Evolutionary conservation across 2,113 vertebrate genomes (phyloP).

Genomic region (Indicator indicator): DNA sequence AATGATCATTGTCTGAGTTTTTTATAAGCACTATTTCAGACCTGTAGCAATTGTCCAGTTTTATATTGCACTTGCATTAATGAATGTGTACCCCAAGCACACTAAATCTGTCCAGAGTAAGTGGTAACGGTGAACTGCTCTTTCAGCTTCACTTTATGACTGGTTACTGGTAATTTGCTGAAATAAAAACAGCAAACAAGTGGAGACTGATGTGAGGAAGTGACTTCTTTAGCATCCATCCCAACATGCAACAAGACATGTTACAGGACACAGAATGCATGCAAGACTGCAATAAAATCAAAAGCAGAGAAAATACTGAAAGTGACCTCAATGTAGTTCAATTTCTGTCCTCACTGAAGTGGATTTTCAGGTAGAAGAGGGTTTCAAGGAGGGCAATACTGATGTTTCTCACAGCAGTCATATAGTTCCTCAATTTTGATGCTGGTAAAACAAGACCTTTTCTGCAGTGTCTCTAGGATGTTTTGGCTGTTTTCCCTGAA

Average conservation of each 20-base stretch:
- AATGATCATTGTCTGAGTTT: not conserved
- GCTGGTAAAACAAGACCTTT: not conserved
- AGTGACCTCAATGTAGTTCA: not conserved
- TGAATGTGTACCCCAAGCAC: fast-evolving
- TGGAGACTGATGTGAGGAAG: not conserved
- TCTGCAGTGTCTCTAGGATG: not conserved
- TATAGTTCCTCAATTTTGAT: not conserved
- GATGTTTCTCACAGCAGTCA: not conserved
- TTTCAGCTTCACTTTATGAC: not conserved
- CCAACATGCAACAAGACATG: not conserved
- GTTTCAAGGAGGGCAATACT: not conserved
- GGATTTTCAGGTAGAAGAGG: not conserved
- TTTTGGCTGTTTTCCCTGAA: not conserved
- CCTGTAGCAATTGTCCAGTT: not conserved
- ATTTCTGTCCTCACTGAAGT: not conserved
- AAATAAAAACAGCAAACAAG: not conserved
- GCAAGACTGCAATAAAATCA: not conserved
- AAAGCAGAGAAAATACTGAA: not conserved
- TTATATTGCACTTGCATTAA: not conserved
- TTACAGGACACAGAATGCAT: not conserved
- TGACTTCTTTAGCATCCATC: not conserved
- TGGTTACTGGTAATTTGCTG: not conserved
- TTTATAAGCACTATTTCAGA: not conserved
- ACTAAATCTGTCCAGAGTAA: not conserved
- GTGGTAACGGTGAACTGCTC: not conserved